These are phyloP conservation scores for Alethe diademata DNA, from an alignment of 2,113 vertebrate genomes.

Conservation along the genomic window DNA sequence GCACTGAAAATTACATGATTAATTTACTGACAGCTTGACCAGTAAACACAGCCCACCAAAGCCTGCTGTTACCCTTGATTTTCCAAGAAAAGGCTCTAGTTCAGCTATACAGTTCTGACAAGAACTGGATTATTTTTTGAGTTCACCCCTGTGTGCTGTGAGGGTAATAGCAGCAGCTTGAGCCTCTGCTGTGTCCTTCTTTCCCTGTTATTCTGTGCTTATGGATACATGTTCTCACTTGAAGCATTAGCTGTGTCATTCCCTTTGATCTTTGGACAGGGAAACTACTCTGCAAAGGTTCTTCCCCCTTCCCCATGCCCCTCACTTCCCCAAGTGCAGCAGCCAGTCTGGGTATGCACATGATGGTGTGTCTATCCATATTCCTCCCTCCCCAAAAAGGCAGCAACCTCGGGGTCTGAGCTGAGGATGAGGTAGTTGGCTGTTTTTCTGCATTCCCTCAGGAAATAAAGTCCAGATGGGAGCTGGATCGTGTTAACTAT, in stretches of 20 bases:
- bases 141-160: not conserved
- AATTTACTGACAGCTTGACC: not conserved
- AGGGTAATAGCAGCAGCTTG: not conserved
- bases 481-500: not conserved
- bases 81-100: not conserved
- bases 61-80: not conserved
- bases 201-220: fast-evolving
- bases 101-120: not conserved
- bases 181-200: not conserved
- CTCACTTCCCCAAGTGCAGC: not conserved
- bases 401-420: not conserved
- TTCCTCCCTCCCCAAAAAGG: not conserved
- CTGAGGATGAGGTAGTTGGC: not conserved
- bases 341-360: not conserved
- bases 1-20: not conserved
- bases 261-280: not conserved
- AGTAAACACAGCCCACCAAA: not conserved
- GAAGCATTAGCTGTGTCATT: not conserved
- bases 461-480: constrained; percentile 48
- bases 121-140: not conserved
- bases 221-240: not conserved
- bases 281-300: not conserved
- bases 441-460: constrained; percentile 18
- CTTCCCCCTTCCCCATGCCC: not conserved
- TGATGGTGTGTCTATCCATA: not conserved